phyloP scores from a whole-genome alignment of 2,888 invertebrate genomes.

The Acrobeloides nanus region DNA sequence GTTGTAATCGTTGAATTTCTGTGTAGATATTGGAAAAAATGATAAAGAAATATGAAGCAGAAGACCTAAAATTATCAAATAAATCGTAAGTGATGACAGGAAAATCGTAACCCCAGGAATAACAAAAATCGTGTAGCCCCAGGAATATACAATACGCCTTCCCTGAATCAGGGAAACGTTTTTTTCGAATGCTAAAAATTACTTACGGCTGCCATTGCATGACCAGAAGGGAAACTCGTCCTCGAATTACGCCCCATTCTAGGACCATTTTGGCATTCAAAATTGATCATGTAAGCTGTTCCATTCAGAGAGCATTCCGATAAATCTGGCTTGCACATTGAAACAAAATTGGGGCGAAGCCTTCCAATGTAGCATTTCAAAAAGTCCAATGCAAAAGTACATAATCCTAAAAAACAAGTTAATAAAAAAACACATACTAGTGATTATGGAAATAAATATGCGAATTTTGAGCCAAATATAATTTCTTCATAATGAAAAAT shows the following conservation, averaged over 20 bases:
- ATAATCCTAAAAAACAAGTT: slow-evolving; percentile 8
- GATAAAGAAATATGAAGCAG: slow-evolving; percentile 36
- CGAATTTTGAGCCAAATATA: no score
- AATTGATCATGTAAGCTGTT: slow-evolving; percentile 26
- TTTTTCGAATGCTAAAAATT: no score
- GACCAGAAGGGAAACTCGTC: slow-evolving; percentile 53
- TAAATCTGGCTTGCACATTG: slow-evolving; percentile 69
- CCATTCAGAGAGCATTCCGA: slow-evolving; percentile 19
- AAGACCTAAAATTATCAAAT: no score
- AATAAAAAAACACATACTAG: no score
- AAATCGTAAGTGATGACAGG: no score
- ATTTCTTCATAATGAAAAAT: no score
- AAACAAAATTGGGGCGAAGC: slow-evolving; percentile 84
- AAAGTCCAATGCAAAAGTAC: slow-evolving; percentile 67
- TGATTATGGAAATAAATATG: no score
- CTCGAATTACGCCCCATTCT: slow-evolving; percentile 35
- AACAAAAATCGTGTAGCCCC: no score
- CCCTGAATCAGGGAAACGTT: no score
- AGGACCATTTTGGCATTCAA: slow-evolving; percentile 22
- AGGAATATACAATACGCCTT: no score
- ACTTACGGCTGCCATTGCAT: slow-evolving; percentile 49
- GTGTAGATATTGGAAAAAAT: slow-evolving; percentile 23
- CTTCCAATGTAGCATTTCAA: slow-evolving; percentile 86
- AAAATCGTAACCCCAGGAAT: no score
- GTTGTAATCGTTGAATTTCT: not conserved